Base-by-base conservation (phyloP, 37 sponge, comb jelly and placozoan species). In the Spongilla lacustris region DNA sequence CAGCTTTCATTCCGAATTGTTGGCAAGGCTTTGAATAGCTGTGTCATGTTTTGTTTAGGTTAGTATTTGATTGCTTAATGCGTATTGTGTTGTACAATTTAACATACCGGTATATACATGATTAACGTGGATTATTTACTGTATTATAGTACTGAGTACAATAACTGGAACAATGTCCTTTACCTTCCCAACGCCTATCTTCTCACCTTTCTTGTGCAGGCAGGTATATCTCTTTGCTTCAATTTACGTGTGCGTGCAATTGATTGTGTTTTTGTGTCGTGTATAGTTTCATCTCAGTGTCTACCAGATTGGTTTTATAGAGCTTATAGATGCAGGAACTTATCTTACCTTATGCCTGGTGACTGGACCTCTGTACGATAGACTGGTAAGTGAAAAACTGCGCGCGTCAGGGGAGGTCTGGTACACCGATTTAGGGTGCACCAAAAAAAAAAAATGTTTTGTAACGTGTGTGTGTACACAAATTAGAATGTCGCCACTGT, bases 331-430 rank as follows among this genome's bases (percentile, higher is more conserved):
- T 58, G 58, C 58, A 58, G 58, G 14, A 58, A 58, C 58, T 6
- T 58, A 58, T 17, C 1, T 58, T 58, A 17, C 11, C 1, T 58
- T 58, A 58, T 58, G 58, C 11, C 58, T 58, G 19, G 19, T 58
- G 58, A 58, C 58, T 13, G 58, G 58, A 58, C 58, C 58, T 1
- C 19, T 58, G 58, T 58, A 58, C 19, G 58, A 58, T 58, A 58
- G 58, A 58, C 58, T 58, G 58, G 58, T 58, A 58, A 58, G 58
- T 58, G 58, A 58, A n/a, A n/a, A n/a, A n/a, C n/a, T n/a, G n/a
- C n/a, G n/a, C n/a, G n/a, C n/a, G n/a, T n/a, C n/a, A n/a, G n/a
- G n/a, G n/a, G n/a, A n/a, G n/a, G n/a, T n/a, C n/a, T n/a, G n/a
- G n/a, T n/a, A n/a, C n/a, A n/a, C n/a, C n/a, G n/a, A n/a, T n/a